These are phyloP conservation scores for Hirundichthys speculiger DNA, from an alignment of 2,113 vertebrate genomes.

Conservation along the genomic window DNA sequence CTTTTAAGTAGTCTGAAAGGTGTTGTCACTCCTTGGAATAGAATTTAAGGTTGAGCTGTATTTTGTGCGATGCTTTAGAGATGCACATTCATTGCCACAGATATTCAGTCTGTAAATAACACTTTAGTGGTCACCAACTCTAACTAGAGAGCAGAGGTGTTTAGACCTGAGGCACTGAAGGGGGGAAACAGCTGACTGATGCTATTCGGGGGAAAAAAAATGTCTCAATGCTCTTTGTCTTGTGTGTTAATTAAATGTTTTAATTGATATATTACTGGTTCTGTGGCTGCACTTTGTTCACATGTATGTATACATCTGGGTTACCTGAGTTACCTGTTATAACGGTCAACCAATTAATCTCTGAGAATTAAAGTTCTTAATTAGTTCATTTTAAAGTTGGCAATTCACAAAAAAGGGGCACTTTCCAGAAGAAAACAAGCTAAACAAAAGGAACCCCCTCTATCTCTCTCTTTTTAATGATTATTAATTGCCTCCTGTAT, in stretches of 20 bases:
- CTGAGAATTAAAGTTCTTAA: too few relatives aligned
- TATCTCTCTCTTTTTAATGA: too few relatives aligned
- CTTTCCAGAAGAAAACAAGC: too few relatives aligned
- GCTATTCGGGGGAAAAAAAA: conserved; percentile 19
- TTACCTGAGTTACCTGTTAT: too few relatives aligned
- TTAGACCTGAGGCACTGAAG: conserved; percentile 1
- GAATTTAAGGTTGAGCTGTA: conserved; percentile 18
- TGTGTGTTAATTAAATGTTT: conserved; percentile 63
- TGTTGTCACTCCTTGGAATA: conserved; percentile 16
- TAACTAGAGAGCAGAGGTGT: neutral
- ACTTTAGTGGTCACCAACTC: neutral
- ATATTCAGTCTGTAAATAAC: too few relatives aligned
- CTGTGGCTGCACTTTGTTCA: conserved; percentile 12
- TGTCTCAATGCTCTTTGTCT: conserved; percentile 24
- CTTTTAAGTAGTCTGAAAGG: conserved; percentile 25
- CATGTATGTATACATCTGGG: neutral
- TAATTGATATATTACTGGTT: conserved; percentile 23
- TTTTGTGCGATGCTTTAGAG: conserved; percentile 49
- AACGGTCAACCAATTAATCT: too few relatives aligned
- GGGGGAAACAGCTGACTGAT: conserved; percentile 10
- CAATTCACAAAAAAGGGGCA: too few relatives aligned
- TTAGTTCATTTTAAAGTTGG: too few relatives aligned
- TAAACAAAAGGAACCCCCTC: too few relatives aligned
- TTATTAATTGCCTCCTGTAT: too few relatives aligned
- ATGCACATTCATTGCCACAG: neutral